Evolutionary conservation across 2,888 invertebrate species (phyloP), one percentile per base, ranked within the genome.

Genomic region (Drosophila koepferae): DNA sequence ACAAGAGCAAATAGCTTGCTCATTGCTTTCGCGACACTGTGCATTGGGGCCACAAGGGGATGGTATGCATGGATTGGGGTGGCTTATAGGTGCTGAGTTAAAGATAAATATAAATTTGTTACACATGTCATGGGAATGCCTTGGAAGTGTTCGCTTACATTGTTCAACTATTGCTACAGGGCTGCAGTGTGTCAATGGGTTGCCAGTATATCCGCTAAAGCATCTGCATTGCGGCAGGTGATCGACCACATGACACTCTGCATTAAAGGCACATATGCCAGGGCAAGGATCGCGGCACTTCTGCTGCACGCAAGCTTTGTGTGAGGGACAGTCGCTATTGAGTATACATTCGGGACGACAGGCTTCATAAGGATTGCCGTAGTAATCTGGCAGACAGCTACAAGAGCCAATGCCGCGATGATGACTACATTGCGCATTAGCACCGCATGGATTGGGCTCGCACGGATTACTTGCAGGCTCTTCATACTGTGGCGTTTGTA

Each of bases 241-340:
- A 89, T 96, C 96, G 40, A 96, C 94, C 12, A 97, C 96, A 84
- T 95, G 94, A 91, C 97, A 97, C 72, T 95, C 93, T 4, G 97
- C 96, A 91, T 96, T 96, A 70, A 95, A 92, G 18, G 96, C 97
- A 89, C 97, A 97, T 9, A 95, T 95, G 44, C 96, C 96, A 2
- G 95, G 95, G 83, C 97, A 97, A 3, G 97, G 97, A 92, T 97
- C 96, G 78, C 94, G 94, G 91, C 97, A 97, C 94, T 96, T 96
- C 87, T 95, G 95, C 92, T 96, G 95, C 28, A 95, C 94, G 89
- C 97, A 97, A 14, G 97, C 96, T 85, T 94, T 93, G 90, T 96
- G 95, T 58, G 95, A 95, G 12, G 95, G 93, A 91, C 97, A 97
- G 91, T 97, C 97, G 2, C 96, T 95, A 92, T 96, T 97, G 54